A percentile compares a stretch with the other conserved stretches of the same genome.
Evolutionary conservation across 2,113 vertebrate genomes (phyloP).

Genomic region (Fulmarus glacialis): DNA sequence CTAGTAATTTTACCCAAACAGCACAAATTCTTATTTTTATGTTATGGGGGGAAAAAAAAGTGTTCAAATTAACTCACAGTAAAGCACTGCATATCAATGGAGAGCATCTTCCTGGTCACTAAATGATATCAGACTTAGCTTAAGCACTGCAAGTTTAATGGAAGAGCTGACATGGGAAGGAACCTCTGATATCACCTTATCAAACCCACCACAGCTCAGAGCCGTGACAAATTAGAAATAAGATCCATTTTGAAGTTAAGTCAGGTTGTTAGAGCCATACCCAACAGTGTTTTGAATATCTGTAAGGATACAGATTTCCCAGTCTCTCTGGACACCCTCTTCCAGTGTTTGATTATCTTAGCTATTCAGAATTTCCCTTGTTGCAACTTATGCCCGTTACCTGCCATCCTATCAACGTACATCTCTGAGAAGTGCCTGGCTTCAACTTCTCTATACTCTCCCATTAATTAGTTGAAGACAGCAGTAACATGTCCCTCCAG

Average conservation of each 20-base stretch:
- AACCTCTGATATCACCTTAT: not conserved
- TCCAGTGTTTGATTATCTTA: not conserved
- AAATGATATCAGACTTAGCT: not conserved
- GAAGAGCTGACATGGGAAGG: not conserved
- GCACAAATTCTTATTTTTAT: not conserved
- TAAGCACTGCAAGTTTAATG: not conserved
- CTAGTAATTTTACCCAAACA: not conserved
- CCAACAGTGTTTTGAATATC: not conserved
- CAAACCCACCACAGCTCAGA: not conserved
- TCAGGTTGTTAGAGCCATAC: not conserved
- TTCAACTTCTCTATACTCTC: not conserved
- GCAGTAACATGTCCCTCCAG: not conserved
- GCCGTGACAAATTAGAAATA: not conserved
- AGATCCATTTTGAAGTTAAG: not conserved
- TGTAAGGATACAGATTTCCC: not conserved
- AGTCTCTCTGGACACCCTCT: not conserved
- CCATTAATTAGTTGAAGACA: not conserved
- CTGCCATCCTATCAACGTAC: not conserved
- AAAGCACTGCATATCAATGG: not conserved
- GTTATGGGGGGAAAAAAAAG: accelerated
- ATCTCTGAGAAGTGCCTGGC: not conserved
- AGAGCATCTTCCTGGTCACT: not conserved
- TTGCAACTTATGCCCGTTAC: not conserved
- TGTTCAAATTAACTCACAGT: not conserved
- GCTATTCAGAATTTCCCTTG: not conserved